phyloP scores from a whole-genome alignment of 2,888 invertebrate species.

The Exocentrus adspersus region DNA sequence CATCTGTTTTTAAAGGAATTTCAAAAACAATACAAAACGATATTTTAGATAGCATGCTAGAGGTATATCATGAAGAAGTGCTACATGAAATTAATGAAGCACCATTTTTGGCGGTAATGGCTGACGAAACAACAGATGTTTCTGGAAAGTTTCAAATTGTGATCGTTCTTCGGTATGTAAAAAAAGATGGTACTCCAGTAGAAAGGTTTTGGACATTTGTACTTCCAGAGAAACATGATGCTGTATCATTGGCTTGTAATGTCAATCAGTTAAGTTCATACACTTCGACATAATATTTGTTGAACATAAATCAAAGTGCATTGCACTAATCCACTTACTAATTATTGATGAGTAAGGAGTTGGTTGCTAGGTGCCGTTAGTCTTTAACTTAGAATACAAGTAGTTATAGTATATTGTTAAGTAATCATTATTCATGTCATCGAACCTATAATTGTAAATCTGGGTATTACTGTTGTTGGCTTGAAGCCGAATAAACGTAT shows the following conservation, averaged over 20 bases:
- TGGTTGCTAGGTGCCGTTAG: too few relatives aligned
- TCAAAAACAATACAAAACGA: slow-evolving; percentile 54
- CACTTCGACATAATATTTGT: too few relatives aligned
- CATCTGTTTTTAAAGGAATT: slow-evolving; percentile 49
- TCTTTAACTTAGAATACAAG: too few relatives aligned
- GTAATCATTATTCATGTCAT: too few relatives aligned
- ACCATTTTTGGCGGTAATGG: slow-evolving; percentile 44
- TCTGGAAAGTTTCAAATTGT: slow-evolving; percentile 44
- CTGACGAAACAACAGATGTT: slow-evolving; percentile 54
- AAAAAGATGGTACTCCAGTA: slow-evolving; percentile 31
- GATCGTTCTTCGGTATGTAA: slow-evolving; percentile 47
- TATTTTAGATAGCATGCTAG: slow-evolving; percentile 51
- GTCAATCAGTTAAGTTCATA: too few relatives aligned
- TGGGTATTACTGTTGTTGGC: too few relatives aligned
- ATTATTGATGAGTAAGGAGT: too few relatives aligned
- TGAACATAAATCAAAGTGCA: too few relatives aligned
- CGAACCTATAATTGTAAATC: too few relatives aligned
- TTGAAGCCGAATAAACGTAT: too few relatives aligned
- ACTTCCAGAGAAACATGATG: slow-evolving; percentile 34
- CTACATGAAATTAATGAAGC: slow-evolving; percentile 41
- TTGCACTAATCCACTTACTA: too few relatives aligned
- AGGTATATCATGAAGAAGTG: slow-evolving; percentile 49
- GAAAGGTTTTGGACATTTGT: slow-evolving; percentile 50
- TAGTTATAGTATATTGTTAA: too few relatives aligned
- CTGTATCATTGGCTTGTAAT: slow-evolving; percentile 24